phyloP scores from a whole-genome alignment of 2,797 vertebrate genomes.

The Falco biarmicus region DNA sequence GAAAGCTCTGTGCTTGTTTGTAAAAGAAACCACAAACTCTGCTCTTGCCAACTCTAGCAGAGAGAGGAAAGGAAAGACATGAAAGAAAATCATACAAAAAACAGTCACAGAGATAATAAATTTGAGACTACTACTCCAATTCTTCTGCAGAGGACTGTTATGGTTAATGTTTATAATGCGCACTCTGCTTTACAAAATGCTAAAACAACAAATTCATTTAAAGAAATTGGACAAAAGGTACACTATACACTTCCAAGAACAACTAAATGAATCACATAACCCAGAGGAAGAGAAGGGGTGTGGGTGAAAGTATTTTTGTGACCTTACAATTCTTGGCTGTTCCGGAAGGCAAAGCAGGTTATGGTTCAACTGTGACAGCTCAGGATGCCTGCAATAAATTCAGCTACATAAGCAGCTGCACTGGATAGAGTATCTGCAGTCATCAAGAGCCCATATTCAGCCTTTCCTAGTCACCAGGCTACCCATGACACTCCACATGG shows the following conservation, averaged over 20 bases:
- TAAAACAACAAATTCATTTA: background rate
- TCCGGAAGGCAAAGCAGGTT: background rate
- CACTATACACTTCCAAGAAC: background rate
- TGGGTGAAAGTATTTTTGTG: background rate
- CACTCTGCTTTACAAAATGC: background rate
- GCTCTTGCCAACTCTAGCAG: background rate
- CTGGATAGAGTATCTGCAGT: background rate
- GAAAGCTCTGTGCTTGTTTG: background rate
- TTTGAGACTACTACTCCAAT: background rate
- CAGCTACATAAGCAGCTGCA: background rate
- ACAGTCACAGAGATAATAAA: background rate
- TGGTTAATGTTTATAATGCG: background rate
- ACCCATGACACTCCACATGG: background rate
- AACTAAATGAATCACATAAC: background rate
- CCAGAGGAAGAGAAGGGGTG: background rate
- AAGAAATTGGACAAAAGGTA: constrained; percentile 14
- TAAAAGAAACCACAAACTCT: constrained; percentile 6
- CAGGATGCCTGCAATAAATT: background rate
- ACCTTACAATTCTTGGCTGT: background rate
- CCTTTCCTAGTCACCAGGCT: background rate
- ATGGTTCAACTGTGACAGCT: background rate
- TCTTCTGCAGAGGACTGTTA: background rate
- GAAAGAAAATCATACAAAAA: background rate
- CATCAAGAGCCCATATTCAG: background rate
- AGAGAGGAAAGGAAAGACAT: background rate